Evolutionary conservation across 2,888 invertebrate species (phyloP).

Genomic region (Poecilus cupreus): DNA sequence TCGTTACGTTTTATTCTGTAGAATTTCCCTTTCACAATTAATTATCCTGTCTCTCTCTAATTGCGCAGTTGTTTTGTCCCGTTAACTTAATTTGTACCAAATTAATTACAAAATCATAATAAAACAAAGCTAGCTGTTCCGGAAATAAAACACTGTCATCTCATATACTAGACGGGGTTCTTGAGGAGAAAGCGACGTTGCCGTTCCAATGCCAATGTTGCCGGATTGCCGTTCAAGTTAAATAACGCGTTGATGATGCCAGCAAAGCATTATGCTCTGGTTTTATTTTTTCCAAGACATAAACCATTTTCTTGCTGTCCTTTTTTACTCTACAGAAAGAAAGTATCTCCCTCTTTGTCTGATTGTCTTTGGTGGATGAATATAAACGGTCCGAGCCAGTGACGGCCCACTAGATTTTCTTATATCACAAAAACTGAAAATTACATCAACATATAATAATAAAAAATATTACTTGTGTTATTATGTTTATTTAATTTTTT

Average conservation of each 20-base stretch:
- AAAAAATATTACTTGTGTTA: no score
- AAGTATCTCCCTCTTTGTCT: background rate
- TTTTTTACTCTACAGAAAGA: background rate
- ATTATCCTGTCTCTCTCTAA: background rate
- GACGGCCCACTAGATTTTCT: no score
- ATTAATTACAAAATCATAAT: slow-evolving; percentile 28
- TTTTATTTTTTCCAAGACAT: background rate
- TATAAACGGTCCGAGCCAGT: background rate
- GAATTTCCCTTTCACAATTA: slow-evolving; percentile 4
- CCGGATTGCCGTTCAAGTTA: background rate
- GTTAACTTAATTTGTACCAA: slow-evolving; percentile 31
- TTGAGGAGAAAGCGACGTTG: background rate
- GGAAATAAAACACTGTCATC: background rate
- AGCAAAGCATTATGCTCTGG: background rate
- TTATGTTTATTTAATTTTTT: no score
- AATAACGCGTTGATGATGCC: background rate
- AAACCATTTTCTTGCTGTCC: background rate
- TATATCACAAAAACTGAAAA: no score
- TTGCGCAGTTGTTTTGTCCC: background rate
- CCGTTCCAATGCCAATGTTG: background rate
- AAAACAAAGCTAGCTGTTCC: slow-evolving; percentile 13
- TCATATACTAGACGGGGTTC: background rate
- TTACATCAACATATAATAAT: no score
- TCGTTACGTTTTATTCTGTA: no score
- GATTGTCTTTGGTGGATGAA: background rate